Conservation (phyloP, 1,140 invertebrate genomes). For the Pollicipes pollicipes region DNA sequence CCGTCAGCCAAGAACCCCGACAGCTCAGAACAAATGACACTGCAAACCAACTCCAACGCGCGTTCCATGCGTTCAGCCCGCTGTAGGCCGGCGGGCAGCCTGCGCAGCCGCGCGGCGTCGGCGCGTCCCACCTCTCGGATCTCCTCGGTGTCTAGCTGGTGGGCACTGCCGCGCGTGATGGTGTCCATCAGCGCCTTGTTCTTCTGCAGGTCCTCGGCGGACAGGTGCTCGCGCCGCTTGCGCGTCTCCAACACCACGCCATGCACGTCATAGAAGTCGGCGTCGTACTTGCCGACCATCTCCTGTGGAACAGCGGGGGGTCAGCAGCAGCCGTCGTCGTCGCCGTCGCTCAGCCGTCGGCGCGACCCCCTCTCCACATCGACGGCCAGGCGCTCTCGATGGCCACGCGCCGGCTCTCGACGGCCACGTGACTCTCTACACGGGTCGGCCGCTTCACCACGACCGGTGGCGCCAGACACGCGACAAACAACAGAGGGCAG, state of each 20-base stretch:
- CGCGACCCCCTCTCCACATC: neutral
- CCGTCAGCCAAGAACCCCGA: no score
- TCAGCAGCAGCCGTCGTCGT: neutral
- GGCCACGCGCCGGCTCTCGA: neutral
- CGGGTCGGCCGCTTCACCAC: no score
- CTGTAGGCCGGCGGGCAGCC: no score
- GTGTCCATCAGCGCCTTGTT: constrained; percentile 90
- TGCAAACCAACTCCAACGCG: no score
- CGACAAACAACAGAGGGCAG: constrained; percentile 10
- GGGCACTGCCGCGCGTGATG: constrained; percentile 62
- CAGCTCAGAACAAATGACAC: no score
- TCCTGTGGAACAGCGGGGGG: constrained; percentile 46
- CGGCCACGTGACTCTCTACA: no score
- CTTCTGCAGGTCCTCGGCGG: constrained; percentile 84
- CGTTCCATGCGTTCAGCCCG: no score
- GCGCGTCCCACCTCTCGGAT: constrained; percentile 1
- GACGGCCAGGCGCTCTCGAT: neutral
- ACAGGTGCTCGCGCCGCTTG: constrained; percentile 86
- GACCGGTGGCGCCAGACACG: neutral
- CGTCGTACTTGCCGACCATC: constrained; percentile 77
- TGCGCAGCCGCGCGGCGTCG: no score
- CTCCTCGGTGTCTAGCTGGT: constrained; percentile 12
- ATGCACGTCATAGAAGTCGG: constrained; percentile 84
- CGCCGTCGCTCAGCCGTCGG: neutral
- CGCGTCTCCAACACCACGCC: constrained; percentile 78